phyloP scores from a whole-genome alignment of 2,797 vertebrate species.

The Phataginus tricuspis region DNA sequence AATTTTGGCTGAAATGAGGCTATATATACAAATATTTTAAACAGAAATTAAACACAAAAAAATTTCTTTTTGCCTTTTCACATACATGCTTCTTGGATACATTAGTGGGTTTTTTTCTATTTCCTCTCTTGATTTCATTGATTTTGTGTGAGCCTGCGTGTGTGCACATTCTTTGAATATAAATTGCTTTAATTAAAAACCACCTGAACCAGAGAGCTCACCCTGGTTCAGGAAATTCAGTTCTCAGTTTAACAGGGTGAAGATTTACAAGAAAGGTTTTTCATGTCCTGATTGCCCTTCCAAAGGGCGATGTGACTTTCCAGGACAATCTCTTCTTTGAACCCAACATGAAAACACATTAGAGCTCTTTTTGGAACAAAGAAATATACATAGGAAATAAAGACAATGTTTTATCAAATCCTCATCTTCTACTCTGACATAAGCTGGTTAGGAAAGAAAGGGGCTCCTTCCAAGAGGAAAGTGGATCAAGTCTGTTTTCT shows the following conservation, averaged over 20 bases:
- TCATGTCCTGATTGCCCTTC: constrained; percentile 53
- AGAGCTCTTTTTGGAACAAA: constrained; percentile 77
- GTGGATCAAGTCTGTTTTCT: constrained; percentile 63
- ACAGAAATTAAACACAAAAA: constrained; percentile 32
- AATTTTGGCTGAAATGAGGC: not conserved
- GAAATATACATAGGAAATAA: constrained; percentile 82
- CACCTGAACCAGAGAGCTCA: constrained; percentile 50
- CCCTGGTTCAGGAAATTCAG: constrained; percentile 36
- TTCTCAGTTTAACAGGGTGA: not conserved
- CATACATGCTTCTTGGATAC: not conserved
- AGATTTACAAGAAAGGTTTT: constrained; percentile 11
- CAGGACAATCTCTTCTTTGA: constrained; percentile 72
- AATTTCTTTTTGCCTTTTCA: not conserved
- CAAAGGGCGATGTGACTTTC: constrained; percentile 48
- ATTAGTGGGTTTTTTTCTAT: not conserved
- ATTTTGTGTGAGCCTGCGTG: constrained; percentile 51
- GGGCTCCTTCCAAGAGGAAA: constrained; percentile 70
- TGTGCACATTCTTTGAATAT: constrained; percentile 58
- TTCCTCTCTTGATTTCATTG: constrained; percentile 61
- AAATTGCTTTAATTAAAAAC: constrained; percentile 73
- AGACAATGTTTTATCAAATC: constrained; percentile 79
- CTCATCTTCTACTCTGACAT: constrained; percentile 70
- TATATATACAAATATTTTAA: constrained; percentile 42
- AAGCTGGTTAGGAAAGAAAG: constrained; percentile 63
- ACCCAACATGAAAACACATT: constrained; percentile 74